phyloP scores from a whole-genome alignment of 2,888 invertebrate species.

The Odontocolon sp. region DNA sequence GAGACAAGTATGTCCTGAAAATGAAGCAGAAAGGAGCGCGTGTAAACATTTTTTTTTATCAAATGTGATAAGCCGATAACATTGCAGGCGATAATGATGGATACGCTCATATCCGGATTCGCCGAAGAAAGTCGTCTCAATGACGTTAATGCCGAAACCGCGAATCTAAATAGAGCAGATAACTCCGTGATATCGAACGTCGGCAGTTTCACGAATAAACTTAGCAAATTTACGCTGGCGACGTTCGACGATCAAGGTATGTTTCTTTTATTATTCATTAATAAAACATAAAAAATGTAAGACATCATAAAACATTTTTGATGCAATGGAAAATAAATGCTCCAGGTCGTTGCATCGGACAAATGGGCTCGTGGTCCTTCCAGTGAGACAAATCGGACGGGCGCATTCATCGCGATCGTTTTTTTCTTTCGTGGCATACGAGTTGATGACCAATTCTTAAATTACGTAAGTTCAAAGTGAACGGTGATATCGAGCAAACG shows the following conservation, averaged over 20 bases:
- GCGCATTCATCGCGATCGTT: conserved; percentile 12
- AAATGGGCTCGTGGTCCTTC: conserved; percentile 92
- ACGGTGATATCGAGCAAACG: conserved; percentile 61
- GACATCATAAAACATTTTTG: no score
- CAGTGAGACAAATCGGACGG: conserved; percentile 74
- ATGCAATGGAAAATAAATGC: no score
- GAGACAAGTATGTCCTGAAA: conserved; percentile 81
- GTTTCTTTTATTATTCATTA: conserved; percentile 5
- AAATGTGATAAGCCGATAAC: no score
- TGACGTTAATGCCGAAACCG: conserved; percentile 79
- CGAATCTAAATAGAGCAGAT: conserved; percentile 69
- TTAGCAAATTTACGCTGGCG: conserved; percentile 92
- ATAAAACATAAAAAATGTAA: no score
- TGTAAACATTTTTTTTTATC: no score
- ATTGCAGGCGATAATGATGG: conserved; percentile 90
- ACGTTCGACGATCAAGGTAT: conserved; percentile 93
- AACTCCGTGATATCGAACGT: conserved; percentile 69
- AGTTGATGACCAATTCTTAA: conserved; percentile 48
- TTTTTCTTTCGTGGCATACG: conserved; percentile 34
- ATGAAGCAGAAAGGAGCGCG: neutral
- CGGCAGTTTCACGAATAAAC: conserved; percentile 88
- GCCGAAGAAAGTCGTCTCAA: conserved; percentile 88
- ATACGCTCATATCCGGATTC: conserved; percentile 91
- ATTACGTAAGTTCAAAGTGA: conserved; percentile 49
- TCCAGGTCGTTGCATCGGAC: conserved; percentile 89